Evolutionary conservation across 2,113 vertebrate genomes (phyloP), one percentile per base, ranked within the genome.

Genomic region (Puffinus mauretanicus): DNA sequence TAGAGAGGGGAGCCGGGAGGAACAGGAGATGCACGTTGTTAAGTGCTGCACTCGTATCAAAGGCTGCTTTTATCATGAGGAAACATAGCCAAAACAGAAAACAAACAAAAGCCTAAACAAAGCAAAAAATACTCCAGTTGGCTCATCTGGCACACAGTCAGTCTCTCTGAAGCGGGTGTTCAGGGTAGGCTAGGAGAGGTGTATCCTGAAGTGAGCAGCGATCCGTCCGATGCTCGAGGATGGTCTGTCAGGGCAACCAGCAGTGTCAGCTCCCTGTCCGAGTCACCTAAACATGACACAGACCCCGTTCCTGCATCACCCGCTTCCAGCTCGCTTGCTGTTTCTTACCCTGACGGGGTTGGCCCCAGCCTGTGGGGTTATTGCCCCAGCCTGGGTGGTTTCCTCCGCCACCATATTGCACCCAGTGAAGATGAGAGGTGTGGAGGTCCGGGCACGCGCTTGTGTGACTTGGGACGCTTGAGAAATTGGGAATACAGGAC

Each of bases 371-470:
- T 0, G 0, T 3, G 7, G 57, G 29, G 12, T 34, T 36, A 38
- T 13, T 16, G 4, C 11, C n/a, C n/a, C n/a, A n/a, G n/a, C n/a
- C n/a, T n/a, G n/a, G n/a, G 16, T 7, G 11, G 14, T 54, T 64
- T 47, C 44, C 52, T 42, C 19, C 0, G 1, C 25, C 38, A 9
- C 58, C 2, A 0, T 4, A 2, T 1, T 4, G 36, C 40, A 38
- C 52, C 13, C 20, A 2, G 17, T 2, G 40, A 32, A n/a, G 22
- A 2, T 3, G 32, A 76, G 29, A 44, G 19, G 5, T 11, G 30
- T 5, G 67, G 17, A 24, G 18, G 6, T 22, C 40, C 65, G 67
- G 38, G 24, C 42, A 9, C 0, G 0, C 2, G 0, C n/a, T 25
- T 1, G 1, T 18, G 40, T n/a, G 24, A 21, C 27, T 34, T 29